Conservation (phyloP, 2,888 invertebrate species). For the Acanthosoma haemorrhoidale region DNA sequence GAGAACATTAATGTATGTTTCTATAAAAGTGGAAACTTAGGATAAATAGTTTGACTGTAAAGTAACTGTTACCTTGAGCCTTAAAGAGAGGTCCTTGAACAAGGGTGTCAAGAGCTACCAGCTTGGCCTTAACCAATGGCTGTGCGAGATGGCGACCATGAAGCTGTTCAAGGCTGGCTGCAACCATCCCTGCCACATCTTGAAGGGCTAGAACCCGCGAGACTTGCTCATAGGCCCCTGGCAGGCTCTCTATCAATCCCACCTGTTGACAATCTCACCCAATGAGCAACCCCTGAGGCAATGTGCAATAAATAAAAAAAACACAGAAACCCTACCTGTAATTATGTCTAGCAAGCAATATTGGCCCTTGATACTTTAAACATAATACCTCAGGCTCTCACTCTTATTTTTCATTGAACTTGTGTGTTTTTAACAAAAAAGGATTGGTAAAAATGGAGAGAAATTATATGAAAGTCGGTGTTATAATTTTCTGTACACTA, state of each 20-base stretch:
- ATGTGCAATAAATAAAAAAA: too few species aligned
- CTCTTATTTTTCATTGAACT: too few species aligned
- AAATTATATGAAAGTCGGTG: too few species aligned
- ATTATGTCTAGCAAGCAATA: too few species aligned
- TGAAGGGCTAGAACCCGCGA: constrained; percentile 58
- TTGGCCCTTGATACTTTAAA: too few species aligned
- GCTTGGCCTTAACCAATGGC: constrained; percentile 70
- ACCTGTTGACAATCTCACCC: too few species aligned
- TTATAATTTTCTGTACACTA: too few species aligned
- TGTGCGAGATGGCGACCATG: constrained; percentile 61
- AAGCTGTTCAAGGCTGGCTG: constrained; percentile 70
- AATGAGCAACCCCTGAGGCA: too few species aligned
- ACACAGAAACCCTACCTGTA: too few species aligned
- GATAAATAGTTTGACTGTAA: not conserved
- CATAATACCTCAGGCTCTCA: too few species aligned
- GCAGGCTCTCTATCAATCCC: constrained; percentile 73
- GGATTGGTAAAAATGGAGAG: too few species aligned
- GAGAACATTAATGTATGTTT: not conserved
- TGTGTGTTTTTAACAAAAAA: too few species aligned
- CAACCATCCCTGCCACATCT: constrained; percentile 73
- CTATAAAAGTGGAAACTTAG: not conserved
- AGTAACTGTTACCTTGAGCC: constrained; percentile 6
- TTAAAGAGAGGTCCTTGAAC: constrained; percentile 64
- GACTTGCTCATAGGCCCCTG: constrained; percentile 77
- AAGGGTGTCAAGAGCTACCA: constrained; percentile 75